phyloP scores from a whole-genome alignment of 2,113 vertebrate genomes.

The Catharus fuscescens region DNA sequence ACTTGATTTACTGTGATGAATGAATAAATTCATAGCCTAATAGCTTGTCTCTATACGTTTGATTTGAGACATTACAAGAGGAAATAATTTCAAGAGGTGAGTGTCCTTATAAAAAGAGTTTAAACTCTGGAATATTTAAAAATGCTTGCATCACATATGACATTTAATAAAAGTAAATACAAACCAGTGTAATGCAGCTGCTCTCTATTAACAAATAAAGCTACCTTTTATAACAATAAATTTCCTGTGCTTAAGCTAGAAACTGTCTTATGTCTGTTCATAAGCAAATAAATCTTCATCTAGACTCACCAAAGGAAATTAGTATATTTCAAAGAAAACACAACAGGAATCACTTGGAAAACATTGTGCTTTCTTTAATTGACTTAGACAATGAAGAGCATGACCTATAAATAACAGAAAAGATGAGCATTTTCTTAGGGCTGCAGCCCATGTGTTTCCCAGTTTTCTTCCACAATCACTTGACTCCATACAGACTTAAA shows the following conservation, averaged over 20 bases:
- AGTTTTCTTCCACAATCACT: background rate
- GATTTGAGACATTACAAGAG: conserved; percentile 42
- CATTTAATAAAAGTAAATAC: conserved; percentile 23
- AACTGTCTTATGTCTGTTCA: background rate
- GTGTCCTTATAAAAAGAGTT: background rate
- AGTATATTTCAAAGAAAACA: background rate
- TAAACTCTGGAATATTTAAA: background rate
- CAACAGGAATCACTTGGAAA: background rate
- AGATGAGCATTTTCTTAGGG: background rate
- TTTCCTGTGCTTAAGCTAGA: background rate
- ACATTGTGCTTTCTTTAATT: background rate
- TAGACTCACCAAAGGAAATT: background rate
- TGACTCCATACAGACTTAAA: background rate
- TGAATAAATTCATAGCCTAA: conserved; percentile 42
- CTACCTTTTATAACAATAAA: background rate
- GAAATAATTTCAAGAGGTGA: conserved; percentile 26
- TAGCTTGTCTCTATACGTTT: background rate
- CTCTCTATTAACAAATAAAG: background rate
- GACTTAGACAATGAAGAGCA: background rate
- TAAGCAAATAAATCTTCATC: background rate
- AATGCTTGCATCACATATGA: background rate
- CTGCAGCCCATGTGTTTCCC: background rate
- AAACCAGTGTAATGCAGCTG: background rate
- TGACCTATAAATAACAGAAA: background rate
- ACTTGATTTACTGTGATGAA: conserved; percentile 41